Base-by-base conservation (phyloP, 1,140 invertebrate genomes). In the Scaptomyza montana region DNA sequence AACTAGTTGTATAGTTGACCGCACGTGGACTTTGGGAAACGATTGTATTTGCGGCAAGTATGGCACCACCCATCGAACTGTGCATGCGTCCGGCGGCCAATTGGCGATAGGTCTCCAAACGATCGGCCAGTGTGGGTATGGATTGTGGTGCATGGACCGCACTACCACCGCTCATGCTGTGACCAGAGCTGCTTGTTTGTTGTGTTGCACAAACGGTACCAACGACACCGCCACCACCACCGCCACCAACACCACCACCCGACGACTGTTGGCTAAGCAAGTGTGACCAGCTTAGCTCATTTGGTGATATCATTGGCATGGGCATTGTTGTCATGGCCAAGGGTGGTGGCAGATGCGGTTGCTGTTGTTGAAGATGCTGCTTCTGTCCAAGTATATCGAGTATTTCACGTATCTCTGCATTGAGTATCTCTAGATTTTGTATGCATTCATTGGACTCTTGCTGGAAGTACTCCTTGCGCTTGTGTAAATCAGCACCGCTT, bases 361-460 rank as follows among this genome's bases (percentile, higher is more conserved):
- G 94, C 69, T 94, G 94, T 2, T 76, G 61, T 1, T 85, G 74
- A 0, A 74, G 79, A 7, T 79, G 72, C 21, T 94, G 93, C 61
- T 95, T 94, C 74, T 95, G 95, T 30, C 94, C 93, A 13, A 96
- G 90, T 43, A 95, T 94, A 41, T 94, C 94, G 93, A 95, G 94
- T 62, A 95, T 95, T 80, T 95, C 95, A 19, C 94, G 93, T 60
- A 96, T 95, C 90, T 95, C 95, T 0, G 94, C 94, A 89, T 95
- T 95, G 4, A 95, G 92, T 80, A 94, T 95, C 77, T 95, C 95
- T 68, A 95, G 90, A 74, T 94, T 95, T 62, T 95, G 94, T 33
- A 95, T 95, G 67, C 95, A 95, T 80, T 95, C 95, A 19, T 94
- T 94, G 0, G 94, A 94, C 84, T 95, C 94, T 91, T 95, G 94